Conservation (phyloP, 2,888 invertebrate genomes). For the Sericinus montela region DNA sequence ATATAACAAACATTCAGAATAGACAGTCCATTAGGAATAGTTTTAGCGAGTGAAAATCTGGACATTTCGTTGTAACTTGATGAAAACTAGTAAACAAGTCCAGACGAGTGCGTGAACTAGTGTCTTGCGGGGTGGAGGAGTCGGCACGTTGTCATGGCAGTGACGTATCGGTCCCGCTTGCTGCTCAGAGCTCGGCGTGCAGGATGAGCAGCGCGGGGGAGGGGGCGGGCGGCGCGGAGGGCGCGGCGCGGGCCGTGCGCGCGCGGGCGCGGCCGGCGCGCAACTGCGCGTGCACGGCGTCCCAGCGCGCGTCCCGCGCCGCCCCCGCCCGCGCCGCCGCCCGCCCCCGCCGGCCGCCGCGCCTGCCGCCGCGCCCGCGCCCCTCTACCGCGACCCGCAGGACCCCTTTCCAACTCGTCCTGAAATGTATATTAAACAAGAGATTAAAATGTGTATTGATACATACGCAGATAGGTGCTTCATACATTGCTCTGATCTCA, state of each 20-base stretch:
- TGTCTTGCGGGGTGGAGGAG: constrained; percentile 6
- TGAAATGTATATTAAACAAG: neutral
- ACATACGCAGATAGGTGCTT: no score
- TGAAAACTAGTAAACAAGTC: constrained; percentile 21
- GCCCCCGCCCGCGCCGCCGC: neutral
- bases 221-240: constrained; percentile 28
- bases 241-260: constrained; percentile 21
- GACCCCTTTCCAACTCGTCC: constrained; percentile 17
- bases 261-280: constrained; percentile 33
- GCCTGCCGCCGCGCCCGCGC: neutral
- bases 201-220: constrained; percentile 48
- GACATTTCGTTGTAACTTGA: constrained; percentile 15
- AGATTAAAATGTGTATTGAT: no score
- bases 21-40: neutral
- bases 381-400: constrained; percentile 19
- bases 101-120: constrained; percentile 21
- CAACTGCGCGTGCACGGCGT: constrained; percentile 61
- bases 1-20: no score
- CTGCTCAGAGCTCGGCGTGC: constrained; percentile 53
- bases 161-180: no score
- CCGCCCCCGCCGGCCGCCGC: constrained; percentile 12
- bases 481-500: no score
- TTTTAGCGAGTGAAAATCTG: neutral
- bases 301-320: constrained; percentile 49
- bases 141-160: constrained; percentile 5